Base-by-base conservation (phyloP, 2,797 vertebrate species). In the Lutjanus argentimaculatus region DNA sequence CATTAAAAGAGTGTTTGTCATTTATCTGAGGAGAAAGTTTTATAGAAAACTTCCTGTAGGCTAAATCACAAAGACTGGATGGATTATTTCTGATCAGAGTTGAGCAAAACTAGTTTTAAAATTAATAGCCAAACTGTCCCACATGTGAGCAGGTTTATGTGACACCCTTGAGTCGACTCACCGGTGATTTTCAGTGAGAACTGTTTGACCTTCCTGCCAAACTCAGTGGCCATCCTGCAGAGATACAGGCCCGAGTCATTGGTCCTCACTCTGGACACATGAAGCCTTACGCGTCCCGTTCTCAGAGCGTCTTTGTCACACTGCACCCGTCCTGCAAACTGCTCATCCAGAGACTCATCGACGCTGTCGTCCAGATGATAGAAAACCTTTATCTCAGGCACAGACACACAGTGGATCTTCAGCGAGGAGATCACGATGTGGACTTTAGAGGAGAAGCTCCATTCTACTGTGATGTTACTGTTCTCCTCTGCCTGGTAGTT, bases 331-430 rank as follows among this genome's bases (percentile, higher is more conserved):
- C 72, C 64, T 21, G 25, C 7, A 55, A 84, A 84, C 11, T 72
- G 72, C 40, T 72, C 2, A 1, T 67, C 2, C 40, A 21, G 58
- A 45, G n/a, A 4, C 42, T 63, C 45, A 7, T 67, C n/a, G 0
- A 49, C 59, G 4, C 14, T 21, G 59, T 17, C 43, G 30, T 63
- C 65, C 64, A 63, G 36, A 0, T 51, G 30, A 9, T 30, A 80
- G 12, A 80, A 80, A 1, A 80, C 65, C 65, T 57, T 80, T 22
- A 48, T 19, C 46, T 63, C 14, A 2, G 58, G 49, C 1, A 19
- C 21, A 6, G 10, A 40, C 17, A 51, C 13, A 36, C 79, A 80
- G 72, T 75, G 79, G 53, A 75, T 70, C 66, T 75, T 75, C 5
- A 80, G 30, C 0, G 8, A 64, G 8, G 45, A 1, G 21, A 64